Percentiles rank a stretch among this genome's conserved stretches.
phyloP scores from a whole-genome alignment of 1,140 invertebrate species.

The Maniola jurtina region DNA sequence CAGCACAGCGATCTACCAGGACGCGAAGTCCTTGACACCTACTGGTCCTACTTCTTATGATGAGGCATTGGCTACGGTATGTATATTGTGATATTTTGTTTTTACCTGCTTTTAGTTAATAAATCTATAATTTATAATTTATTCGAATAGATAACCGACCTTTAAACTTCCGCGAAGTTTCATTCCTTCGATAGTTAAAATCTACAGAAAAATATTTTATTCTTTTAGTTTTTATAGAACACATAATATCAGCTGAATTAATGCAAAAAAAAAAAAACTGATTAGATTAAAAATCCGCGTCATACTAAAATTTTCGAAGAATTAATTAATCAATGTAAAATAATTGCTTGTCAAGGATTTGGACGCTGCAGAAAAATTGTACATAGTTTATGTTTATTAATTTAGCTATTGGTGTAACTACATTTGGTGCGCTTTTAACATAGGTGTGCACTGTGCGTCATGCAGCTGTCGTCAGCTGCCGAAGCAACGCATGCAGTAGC shows the following conservation, averaged over 20 bases:
- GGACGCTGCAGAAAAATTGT: no score
- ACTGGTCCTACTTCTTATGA: slow-evolving; percentile 52
- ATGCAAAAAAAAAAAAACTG: neutral
- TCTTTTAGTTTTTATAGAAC: neutral
- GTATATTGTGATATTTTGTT: slow-evolving; percentile 20
- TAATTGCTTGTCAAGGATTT: no score
- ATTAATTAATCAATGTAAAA: no score
- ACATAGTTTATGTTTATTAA: no score
- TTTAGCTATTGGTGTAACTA: no score
- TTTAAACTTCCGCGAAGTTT: neutral
- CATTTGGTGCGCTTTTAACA: no score
- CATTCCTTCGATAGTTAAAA: neutral
- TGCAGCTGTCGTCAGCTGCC: no score
- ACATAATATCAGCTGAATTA: neutral
- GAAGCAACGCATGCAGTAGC: no score
- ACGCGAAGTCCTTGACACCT: slow-evolving; percentile 56
- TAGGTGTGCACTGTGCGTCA: no score
- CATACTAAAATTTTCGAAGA: no score
- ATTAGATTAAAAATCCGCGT: no score
- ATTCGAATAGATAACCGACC: neutral
- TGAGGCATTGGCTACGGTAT: slow-evolving; percentile 59
- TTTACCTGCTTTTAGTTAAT: neutral
- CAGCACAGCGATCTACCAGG: slow-evolving; percentile 53
- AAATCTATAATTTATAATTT: neutral
- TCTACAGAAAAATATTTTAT: neutral